phyloP scores from a whole-genome alignment of 1,140 invertebrate species.

The Tribolium madens region DNA sequence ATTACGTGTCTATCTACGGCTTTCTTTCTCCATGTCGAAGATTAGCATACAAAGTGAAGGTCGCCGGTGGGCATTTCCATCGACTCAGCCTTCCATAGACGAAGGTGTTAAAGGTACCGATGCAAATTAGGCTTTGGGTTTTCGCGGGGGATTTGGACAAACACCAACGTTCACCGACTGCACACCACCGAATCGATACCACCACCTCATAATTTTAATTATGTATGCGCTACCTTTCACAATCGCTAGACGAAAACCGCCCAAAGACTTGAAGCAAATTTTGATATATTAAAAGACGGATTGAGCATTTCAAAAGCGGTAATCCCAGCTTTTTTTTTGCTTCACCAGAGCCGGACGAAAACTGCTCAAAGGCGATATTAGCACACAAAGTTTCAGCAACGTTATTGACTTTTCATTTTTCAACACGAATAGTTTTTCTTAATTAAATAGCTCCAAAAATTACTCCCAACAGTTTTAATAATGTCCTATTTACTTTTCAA shows the following conservation, averaged over 20 bases:
- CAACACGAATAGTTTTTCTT: background rate
- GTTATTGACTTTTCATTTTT: background rate
- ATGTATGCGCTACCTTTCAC: constrained; percentile 36
- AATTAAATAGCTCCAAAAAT: background rate
- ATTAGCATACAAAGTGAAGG: constrained; percentile 55
- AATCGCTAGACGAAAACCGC: constrained; percentile 1
- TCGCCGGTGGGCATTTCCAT: constrained; percentile 49
- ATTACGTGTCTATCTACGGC: constrained; percentile 51
- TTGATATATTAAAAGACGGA: constrained; percentile 14
- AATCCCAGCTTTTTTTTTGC: background rate
- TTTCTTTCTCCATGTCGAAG: constrained; percentile 27
- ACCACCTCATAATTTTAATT: constrained; percentile 35
- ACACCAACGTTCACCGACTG: constrained; percentile 7
- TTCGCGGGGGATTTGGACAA: constrained; percentile 25
- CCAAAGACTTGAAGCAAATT: constrained; percentile 1
- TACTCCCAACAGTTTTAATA: background rate
- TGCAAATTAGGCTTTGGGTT: constrained; percentile 46
- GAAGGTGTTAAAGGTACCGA: constrained; percentile 44
- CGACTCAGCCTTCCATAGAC: constrained; percentile 40
- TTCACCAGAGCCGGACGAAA: background rate
- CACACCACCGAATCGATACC: constrained; percentile 7
- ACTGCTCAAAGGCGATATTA: background rate
- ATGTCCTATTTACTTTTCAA: too few relatives aligned
- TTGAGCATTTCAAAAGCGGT: background rate
- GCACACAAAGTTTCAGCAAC: background rate